These are phyloP conservation scores for Drosophila micromelanica DNA, from an alignment of 1,140 invertebrate species.

Conservation along the genomic window DNA sequence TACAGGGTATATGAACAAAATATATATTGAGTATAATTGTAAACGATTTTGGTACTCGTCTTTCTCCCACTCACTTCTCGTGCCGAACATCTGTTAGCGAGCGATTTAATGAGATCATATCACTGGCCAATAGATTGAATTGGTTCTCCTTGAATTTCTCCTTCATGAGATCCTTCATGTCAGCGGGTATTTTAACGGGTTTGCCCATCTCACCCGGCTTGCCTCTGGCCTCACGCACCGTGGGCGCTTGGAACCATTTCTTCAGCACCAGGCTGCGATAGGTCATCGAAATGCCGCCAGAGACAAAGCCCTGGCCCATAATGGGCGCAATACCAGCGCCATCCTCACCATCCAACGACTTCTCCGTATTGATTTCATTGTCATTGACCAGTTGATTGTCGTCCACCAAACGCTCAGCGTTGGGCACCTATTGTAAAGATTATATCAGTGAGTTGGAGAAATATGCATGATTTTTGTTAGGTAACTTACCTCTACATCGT, in stretches of 20 bases:
- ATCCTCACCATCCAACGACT: conserved; percentile 73
- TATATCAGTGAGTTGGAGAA: neutral
- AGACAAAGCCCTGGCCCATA: conserved; percentile 71
- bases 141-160: conserved; percentile 99
- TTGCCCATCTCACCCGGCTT: conserved; percentile 95
- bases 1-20: conserved; percentile 67
- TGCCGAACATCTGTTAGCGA: conserved; percentile 97
- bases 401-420: conserved; percentile 73
- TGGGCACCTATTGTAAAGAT: conserved; percentile 56
- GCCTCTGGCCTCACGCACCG: conserved; percentile 88
- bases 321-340: conserved; percentile 42
- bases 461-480: no score
- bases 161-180: conserved; percentile 94
- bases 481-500: conserved; percentile 85
- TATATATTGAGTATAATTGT: neutral
- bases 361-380: conserved; percentile 83
- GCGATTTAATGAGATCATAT: conserved; percentile 98
- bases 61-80: conserved; percentile 91
- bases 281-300: conserved; percentile 77
- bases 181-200: conserved; percentile 93
- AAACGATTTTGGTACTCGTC: no score
- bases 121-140: conserved; percentile 98
- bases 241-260: conserved; percentile 89
- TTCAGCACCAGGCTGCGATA: conserved; percentile 85
- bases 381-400: conserved; percentile 83